A percentile compares a stretch with the other conserved stretches of the same genome.
Conservation (phyloP, 2,113 vertebrate genomes). For the Phylloscopus trochilus region DNA sequence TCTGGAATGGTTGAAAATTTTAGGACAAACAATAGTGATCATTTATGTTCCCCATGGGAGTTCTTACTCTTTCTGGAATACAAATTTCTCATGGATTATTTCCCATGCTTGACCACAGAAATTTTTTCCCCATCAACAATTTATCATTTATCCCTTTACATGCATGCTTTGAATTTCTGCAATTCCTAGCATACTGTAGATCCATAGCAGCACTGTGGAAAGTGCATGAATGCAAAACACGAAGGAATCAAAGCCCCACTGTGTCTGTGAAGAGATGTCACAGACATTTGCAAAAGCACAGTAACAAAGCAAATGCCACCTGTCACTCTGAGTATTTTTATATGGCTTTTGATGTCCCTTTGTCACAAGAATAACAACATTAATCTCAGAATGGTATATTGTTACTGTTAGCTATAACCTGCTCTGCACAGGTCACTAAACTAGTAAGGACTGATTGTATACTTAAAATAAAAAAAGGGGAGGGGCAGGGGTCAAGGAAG, state of each 20-base stretch:
- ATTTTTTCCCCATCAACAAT: constrained; percentile 37
- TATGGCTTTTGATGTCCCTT: not conserved
- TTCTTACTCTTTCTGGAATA: constrained; percentile 29
- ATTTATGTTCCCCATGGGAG: constrained; percentile 31
- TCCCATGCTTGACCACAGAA: constrained; percentile 20
- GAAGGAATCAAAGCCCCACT: constrained; percentile 24
- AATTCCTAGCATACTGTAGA: constrained; percentile 50
- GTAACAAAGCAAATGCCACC: constrained; percentile 59
- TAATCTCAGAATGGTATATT: not conserved
- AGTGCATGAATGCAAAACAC: constrained; percentile 53
- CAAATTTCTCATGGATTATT: constrained; percentile 14
- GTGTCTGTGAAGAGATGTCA: constrained; percentile 30
- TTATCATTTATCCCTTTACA: constrained; percentile 28
- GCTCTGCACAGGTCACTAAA: not conserved
- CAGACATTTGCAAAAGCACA: constrained; percentile 3
- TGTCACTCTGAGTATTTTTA: constrained; percentile 40
- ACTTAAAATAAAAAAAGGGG: not conserved
- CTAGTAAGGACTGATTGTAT: not conserved
- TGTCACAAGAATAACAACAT: constrained; percentile 16
- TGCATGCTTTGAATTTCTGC: constrained; percentile 62
- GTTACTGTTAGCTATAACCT: not conserved
- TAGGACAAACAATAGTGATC: constrained; percentile 11
- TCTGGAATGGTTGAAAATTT: not conserved
- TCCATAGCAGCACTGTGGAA: constrained; percentile 1
- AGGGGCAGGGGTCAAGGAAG: not conserved